phyloP scores from a whole-genome alignment of 2,888 invertebrate genomes.

The Desoria tigrina region DNA sequence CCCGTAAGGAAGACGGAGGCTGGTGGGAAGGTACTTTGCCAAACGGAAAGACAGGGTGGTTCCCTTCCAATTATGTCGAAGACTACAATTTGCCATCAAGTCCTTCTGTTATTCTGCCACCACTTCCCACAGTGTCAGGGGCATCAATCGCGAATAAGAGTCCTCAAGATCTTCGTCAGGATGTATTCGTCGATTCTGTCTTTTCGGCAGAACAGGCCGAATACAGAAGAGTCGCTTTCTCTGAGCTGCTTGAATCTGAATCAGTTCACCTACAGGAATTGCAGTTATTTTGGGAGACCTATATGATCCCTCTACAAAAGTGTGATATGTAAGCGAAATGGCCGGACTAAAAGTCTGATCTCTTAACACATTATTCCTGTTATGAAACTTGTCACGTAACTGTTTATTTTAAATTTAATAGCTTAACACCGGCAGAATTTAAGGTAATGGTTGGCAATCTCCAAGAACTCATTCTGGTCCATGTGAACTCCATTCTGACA shows the following conservation, averaged over 20 bases:
- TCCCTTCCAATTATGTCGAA: slow-evolving; percentile 95
- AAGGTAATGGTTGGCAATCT: slow-evolving; percentile 84
- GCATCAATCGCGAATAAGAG: neutral
- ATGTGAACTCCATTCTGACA: slow-evolving; percentile 14
- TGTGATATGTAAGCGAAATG: slow-evolving; percentile 75
- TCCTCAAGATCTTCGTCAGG: neutral
- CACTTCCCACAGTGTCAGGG: neutral
- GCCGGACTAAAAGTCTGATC: too few relatives aligned
- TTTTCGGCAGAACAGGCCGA: slow-evolving; percentile 64
- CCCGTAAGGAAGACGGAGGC: slow-evolving; percentile 92
- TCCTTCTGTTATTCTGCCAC: neutral
- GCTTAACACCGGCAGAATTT: slow-evolving; percentile 81
- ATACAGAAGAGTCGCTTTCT: slow-evolving; percentile 80
- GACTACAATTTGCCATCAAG: slow-evolving; percentile 59
- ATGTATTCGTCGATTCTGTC: slow-evolving; percentile 30
- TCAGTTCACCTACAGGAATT: slow-evolving; percentile 86
- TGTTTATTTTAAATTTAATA: slow-evolving; percentile 61
- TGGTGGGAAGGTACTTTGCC: slow-evolving; percentile 81
- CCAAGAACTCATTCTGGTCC: slow-evolving; percentile 69
- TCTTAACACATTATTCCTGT: neutral
- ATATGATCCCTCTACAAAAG: slow-evolving; percentile 77
- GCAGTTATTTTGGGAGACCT: slow-evolving; percentile 48
- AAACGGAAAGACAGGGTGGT: slow-evolving; percentile 95
- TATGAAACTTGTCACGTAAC: too few relatives aligned
- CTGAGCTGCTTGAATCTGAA: slow-evolving; percentile 90